Evolutionary conservation across 2,888 invertebrate genomes (phyloP).

Genomic region (Deroplatys truncata): DNA sequence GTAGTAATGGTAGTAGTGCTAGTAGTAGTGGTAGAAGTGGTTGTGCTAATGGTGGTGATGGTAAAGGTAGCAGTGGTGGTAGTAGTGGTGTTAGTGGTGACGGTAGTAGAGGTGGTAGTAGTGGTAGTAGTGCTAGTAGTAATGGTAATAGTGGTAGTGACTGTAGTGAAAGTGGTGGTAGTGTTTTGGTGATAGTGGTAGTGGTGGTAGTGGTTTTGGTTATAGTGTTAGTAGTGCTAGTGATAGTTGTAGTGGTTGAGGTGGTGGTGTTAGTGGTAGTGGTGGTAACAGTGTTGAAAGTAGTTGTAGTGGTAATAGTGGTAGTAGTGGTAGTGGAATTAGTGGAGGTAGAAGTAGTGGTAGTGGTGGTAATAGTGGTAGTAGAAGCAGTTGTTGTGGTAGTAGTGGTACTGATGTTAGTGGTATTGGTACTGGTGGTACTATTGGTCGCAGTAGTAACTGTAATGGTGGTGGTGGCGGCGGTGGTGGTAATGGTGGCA

Average conservation of each 20-base stretch:
- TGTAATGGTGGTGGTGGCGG: neutral
- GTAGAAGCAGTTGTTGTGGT: too few species aligned
- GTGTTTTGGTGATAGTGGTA: too few species aligned
- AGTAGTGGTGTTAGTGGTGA: neutral
- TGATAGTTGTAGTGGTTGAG: too few species aligned
- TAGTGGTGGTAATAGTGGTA: too few species aligned
- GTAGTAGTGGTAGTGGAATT: too few species aligned
- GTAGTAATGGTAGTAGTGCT: neutral
- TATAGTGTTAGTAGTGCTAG: too few species aligned
- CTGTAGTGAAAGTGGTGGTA: too few species aligned
- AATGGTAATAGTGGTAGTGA: neutral
- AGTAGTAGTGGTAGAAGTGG: neutral
- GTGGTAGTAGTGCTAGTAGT: neutral
- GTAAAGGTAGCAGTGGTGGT: neutral
- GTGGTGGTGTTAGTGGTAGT: too few species aligned
- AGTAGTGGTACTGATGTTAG: neutral
- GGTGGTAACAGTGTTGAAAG: too few species aligned
- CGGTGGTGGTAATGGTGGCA: neutral
- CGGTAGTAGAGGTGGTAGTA: neutral
- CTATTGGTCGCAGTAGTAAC: neutral
- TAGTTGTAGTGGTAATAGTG: neutral
- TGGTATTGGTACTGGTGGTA: neutral
- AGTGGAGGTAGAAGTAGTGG: too few species aligned
- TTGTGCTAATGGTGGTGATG: neutral
- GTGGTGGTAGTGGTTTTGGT: too few species aligned